Evolutionary conservation across 1,140 invertebrate species (phyloP), one percentile per base, ranked within the genome.

Genomic region (Apis florea): DNA sequence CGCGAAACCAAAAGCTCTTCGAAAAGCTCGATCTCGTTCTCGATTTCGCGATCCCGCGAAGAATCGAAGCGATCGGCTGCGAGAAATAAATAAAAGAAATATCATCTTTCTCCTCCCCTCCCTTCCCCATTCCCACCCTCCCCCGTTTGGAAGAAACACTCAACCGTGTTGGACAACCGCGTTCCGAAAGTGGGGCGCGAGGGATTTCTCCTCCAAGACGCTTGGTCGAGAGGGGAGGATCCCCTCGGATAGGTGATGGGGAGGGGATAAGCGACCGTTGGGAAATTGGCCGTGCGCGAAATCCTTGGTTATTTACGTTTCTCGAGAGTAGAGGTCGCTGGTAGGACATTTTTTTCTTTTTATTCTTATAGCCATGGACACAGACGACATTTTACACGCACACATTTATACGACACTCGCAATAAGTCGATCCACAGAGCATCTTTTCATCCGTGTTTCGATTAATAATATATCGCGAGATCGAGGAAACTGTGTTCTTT

Each of bases 381-480:
- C 31, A 40, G 58, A 79, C 15, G 21, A 72, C 58, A 40, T 61
- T 78, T 40, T 6, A 40, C 31, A 40, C 31, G 0, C 31, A 71
- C 51, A 54, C 51, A 21, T 51, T n/a, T n/a, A n/a, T n/a, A n/a
- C n/a, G n/a, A 73, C 69, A 79, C 69, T 54, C 51, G 17, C 53
- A 59, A 54, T 64, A 49, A 40, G 17, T 53, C 69, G 26, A 64
- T 40, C 12, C 40, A 54, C 59, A 79, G 47, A 64, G 47, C 71
- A 40, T 56, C 70, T 17, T 66, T 26, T 58, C 21, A 47, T 17
- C 12, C 21, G 13, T 31, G 19, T 72, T 58, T 72, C 78, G 31
- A 24, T 47, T 19, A n/a, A 79, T 40, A 31, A 40, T 40, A 6
- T 6, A 5, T 6, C 31, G 31, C 0, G 31, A 40, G 31, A 6